Base-by-base conservation (phyloP, 2,888 invertebrate genomes). In the Pammene aurita region DNA sequence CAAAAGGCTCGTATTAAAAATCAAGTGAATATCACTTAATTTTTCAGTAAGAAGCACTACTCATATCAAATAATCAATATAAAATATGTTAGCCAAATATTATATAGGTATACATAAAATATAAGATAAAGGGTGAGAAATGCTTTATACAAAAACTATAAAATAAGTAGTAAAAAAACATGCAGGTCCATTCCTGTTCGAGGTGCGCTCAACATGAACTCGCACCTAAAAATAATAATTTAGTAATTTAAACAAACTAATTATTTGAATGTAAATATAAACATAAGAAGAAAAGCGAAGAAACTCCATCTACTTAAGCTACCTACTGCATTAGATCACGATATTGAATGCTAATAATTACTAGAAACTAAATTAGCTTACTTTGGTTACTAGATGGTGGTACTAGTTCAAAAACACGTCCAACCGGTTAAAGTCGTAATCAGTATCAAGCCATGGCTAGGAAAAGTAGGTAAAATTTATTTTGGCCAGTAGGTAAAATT, bases 261-360 rank as follows among this genome's bases (percentile, higher is more conserved):
- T 56, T 34, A 34, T 38, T 46, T 48, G 4, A 18, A 16, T 50
- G 26, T 50, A 26, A 26, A 57, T 35, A 66, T 34, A 26, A 38
- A 26, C 56, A 61, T 60, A 60, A 60, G 13, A 44, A 14, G 34
- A 60, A n/a, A 44, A 14, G 34, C 41, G 16, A 52, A 58, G 58
- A 66, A 42, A 44, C 34, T 66, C 42, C 9, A 52, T 18, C 26
- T 35, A 61, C 44, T 26, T 60, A 61, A 60, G 26, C 66, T 56
- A 55, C 38, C 38, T 38, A 60, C 44, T 46, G 13, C 54, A 26
- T 48, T 44, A 41, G 48, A 62, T 62, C 50, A 62, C 42, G 48
- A 62, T 41, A 62, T 52, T 41, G 16, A 52, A 52, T 52, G 62
- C 62, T 41, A 62, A 18, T 55, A 63, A 44, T 42, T 10, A 63